Conservation (phyloP, 2,113 vertebrate species). For the Elgaria multicarinata region DNA sequence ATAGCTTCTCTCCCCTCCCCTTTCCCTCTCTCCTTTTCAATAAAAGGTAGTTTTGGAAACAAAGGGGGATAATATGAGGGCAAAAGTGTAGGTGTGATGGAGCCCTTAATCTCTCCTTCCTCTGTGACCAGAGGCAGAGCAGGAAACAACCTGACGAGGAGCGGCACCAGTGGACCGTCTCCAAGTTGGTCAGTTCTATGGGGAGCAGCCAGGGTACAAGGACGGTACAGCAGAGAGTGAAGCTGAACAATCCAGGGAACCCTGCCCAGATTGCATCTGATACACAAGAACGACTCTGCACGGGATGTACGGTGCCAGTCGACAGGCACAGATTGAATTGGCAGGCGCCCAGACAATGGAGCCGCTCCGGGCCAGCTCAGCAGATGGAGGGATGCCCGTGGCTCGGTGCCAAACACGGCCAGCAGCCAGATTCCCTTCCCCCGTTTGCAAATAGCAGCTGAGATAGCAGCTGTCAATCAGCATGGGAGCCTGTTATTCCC, state of each 20-base stretch:
- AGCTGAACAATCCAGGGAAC: not conserved
- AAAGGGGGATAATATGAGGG: too few relatives aligned
- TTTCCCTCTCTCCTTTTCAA: too few relatives aligned
- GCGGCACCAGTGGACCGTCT: not conserved
- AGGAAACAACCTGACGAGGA: not conserved
- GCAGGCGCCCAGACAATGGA: not conserved
- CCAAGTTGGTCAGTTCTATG: not conserved
- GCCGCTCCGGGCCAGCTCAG: not conserved
- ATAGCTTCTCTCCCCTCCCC: too few relatives aligned
- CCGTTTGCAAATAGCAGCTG: not conserved
- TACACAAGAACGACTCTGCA: not conserved
- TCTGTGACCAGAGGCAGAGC: not conserved
- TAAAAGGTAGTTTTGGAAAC: too few relatives aligned
- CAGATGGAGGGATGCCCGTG: slow-evolving; percentile 7
- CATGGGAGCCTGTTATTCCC: not conserved
- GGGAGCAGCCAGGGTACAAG: not conserved
- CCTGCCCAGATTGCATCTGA: not conserved
- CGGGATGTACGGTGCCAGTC: not conserved
- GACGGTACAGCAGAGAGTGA: not conserved
- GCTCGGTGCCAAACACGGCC: not conserved
- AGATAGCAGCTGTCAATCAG: not conserved
- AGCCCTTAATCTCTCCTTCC: too few relatives aligned
- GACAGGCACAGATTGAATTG: not conserved
- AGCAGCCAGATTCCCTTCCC: not conserved
- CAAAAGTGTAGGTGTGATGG: too few relatives aligned